Evolutionary conservation across 1,140 invertebrate species (phyloP).

Genomic region (Drosophila nigrodunni): DNA sequence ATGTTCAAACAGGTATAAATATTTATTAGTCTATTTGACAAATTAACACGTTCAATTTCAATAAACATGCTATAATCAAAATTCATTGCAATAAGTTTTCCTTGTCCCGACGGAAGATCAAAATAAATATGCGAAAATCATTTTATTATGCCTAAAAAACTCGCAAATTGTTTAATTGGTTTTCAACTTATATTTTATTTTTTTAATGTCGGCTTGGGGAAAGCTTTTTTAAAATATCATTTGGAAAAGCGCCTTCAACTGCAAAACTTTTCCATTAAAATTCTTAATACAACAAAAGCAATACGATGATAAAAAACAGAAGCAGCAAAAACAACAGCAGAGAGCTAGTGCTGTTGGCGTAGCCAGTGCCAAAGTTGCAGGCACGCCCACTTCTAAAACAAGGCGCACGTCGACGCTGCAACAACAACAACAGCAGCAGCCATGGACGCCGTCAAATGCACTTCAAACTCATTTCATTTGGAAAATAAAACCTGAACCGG

Average conservation of each 20-base stretch:
- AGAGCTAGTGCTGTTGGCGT: slow-evolving; percentile 42
- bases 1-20: no score
- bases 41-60: neutral
- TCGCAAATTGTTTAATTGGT: slow-evolving; percentile 62
- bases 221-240: slow-evolving; percentile 82
- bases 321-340: slow-evolving; percentile 34
- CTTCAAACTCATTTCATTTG: slow-evolving; percentile 83
- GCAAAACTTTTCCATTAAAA: slow-evolving; percentile 81
- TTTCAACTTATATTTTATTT: slow-evolving; percentile 51
- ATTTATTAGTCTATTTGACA: neutral
- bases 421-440: slow-evolving; percentile 42
- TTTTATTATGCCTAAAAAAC: slow-evolving; percentile 43
- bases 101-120: neutral
- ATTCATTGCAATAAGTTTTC: slow-evolving; percentile 33
- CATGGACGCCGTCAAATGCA: slow-evolving; percentile 71
- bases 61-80: slow-evolving; percentile 20
- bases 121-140: slow-evolving; percentile 37
- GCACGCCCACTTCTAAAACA: slow-evolving; percentile 70
- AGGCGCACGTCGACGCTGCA: slow-evolving; percentile 36
- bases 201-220: slow-evolving; percentile 23
- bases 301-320: slow-evolving; percentile 7
- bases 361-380: slow-evolving; percentile 51
- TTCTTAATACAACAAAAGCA: slow-evolving; percentile 62
- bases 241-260: slow-evolving; percentile 76
- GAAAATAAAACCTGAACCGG: slow-evolving; percentile 79